Percentiles rank a stretch among this genome's conserved stretches.
phyloP scores from a whole-genome alignment of 64 coral and sea anemone species.

The Dendronephthya gigantea region DNA sequence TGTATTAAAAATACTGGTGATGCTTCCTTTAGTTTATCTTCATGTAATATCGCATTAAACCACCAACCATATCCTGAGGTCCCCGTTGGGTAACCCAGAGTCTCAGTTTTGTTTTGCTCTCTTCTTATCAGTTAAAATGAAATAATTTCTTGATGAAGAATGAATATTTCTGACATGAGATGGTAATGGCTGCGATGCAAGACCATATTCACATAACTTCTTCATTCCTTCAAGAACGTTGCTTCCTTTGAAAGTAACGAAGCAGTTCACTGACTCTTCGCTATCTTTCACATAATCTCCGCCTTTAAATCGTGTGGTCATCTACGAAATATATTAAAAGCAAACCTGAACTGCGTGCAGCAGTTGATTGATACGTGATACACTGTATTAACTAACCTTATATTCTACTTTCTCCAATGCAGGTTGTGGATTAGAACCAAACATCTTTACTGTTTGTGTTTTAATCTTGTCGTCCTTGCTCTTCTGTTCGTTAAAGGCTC shows the following conservation, averaged over 20 bases:
- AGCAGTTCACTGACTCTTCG: slow-evolving; percentile 49
- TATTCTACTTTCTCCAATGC: slow-evolving; percentile 79
- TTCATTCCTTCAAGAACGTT: slow-evolving; percentile 93
- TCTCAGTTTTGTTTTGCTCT: background rate
- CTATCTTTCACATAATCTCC: slow-evolving; percentile 1
- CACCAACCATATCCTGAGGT: no score
- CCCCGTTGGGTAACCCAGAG: no score
- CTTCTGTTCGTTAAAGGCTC: slow-evolving; percentile 38
- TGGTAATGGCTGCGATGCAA: slow-evolving; percentile 58
- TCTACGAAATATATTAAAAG: slow-evolving; percentile 23
- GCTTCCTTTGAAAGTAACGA: slow-evolving; percentile 67
- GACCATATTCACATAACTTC: slow-evolving; percentile 37
- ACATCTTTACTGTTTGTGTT: slow-evolving; percentile 39
- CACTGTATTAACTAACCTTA: slow-evolving; percentile 59
- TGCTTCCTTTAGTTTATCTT: no score
- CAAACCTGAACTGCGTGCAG: background rate
- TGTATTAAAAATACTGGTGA: no score
- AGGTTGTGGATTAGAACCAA: slow-evolving; percentile 72
- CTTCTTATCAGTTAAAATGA: slow-evolving; percentile 67
- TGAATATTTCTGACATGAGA: slow-evolving; percentile 58
- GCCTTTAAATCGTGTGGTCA: slow-evolving; percentile 64
- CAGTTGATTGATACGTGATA: no score
- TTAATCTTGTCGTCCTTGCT: slow-evolving; percentile 35
- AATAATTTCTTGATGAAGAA: slow-evolving; percentile 64
- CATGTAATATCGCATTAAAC: no score